Base-by-base conservation (phyloP, 2,113 vertebrate species). In the Prolemur simus region DNA sequence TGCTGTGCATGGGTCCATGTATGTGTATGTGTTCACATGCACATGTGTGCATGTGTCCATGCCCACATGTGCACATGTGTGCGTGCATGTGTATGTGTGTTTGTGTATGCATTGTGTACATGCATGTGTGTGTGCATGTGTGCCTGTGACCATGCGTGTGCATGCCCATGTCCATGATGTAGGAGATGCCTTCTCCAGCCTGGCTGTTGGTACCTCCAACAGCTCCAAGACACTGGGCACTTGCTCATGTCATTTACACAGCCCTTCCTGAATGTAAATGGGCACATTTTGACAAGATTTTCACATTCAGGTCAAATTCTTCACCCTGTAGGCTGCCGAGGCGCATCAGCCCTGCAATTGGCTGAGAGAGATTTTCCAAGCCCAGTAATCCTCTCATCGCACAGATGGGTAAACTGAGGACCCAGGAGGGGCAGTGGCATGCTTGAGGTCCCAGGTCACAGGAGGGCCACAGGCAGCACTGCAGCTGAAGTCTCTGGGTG, bases 381-480 rank as follows among this genome's bases (percentile, higher is more conserved):
- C 10, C 45, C 56, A 45, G 2, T 14, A 29, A 47, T 12, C n/a
- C 14, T 18, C 20, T 76, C 73, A 20, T 74, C 8, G 15, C 96
- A 86, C 13, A 81, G 69, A 32, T 21, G 49, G 52, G 92, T 34
- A 91, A 58, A 74, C 78, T 2, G 92, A 93, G 60, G 60, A 5
- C 25, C n/a, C 27, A 6, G 66, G 23, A 71, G 73, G 37, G 0
- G 6, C 37, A 27, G 34, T 0, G 5, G 18, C 9, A 0, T 34
- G 56, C 23, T 12, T 14, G 5, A 39, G 6, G 8, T 11, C 37
- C 23, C 11, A 89, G 85, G 81, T 64, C 86, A 34, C 18, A 32
- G 39, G 0, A 6, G 34, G 42, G 29, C 11, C 25, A 7, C 8
- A 74, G 68, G 71, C 39, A 8, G 15, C 54, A 7, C 0, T 49